Conservation (phyloP, 2,888 invertebrate species). For the Drosophila basisetae region DNA sequence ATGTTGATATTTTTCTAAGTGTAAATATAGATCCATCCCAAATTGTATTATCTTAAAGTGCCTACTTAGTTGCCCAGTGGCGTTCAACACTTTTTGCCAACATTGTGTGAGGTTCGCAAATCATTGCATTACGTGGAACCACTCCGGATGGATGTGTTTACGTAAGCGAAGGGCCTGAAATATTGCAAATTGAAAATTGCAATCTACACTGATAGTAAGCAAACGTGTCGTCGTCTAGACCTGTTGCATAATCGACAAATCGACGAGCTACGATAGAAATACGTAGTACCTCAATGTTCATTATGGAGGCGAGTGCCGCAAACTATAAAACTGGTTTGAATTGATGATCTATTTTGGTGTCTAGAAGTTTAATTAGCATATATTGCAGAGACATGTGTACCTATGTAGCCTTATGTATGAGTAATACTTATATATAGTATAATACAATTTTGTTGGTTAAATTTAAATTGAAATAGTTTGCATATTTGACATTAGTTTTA, state of each 20-base stretch:
- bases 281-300: slow-evolving; percentile 5
- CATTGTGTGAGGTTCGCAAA: slow-evolving; percentile 42
- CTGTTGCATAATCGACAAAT: slow-evolving; percentile 21
- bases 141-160: slow-evolving; percentile 17
- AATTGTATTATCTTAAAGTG: not conserved
- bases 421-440: not conserved
- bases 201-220: slow-evolving; percentile 19
- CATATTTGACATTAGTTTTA: slow-evolving; percentile 1
- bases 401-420: not conserved
- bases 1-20: not conserved
- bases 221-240: slow-evolving; percentile 16
- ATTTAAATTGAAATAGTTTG: not conserved
- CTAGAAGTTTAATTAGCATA: slow-evolving; percentile 29
- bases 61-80: slow-evolving; percentile 1
- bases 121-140: slow-evolving; percentile 5
- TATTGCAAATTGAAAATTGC: not conserved
- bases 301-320: not conserved
- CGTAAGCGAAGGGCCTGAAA: slow-evolving; percentile 29
- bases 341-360: slow-evolving; percentile 7
- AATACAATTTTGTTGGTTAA: not conserved
- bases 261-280: not conserved
- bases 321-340: slow-evolving; percentile 15
- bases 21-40: not conserved
- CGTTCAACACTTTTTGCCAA: slow-evolving; percentile 25
- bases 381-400: not conserved